Base-by-base conservation (phyloP, 2,888 invertebrate genomes). In the Eupeodes luniger region DNA sequence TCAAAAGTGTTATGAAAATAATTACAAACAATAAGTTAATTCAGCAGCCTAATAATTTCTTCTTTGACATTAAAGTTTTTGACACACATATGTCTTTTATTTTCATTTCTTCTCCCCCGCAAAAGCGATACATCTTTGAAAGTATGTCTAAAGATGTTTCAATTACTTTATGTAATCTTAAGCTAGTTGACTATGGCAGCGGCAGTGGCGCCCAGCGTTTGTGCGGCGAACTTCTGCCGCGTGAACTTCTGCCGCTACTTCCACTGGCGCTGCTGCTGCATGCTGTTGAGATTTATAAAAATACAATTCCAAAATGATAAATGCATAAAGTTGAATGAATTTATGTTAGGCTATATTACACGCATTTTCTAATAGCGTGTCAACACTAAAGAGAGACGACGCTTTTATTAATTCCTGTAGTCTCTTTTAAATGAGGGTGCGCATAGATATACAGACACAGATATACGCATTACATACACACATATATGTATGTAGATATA, bases 311-410 rank as follows among this genome's bases (percentile, higher is more conserved):
- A 11, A 64, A 53, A 12, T 62, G 62, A 62, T 47, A 44, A 64
- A 64, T 64, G 61, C 16, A 44, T 16, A 44, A 62, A 62, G 5
- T 44, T 62, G 62, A 62, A 62, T 62, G 62, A 62, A 62, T 40
- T 62, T 62, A 16, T 44, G 62, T 61, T 61, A n/a, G 5, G 14
- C n/a, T 27, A 11, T 3, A 27, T 19, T 16, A 44, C 40, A 62
- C 40, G 10, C 16, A 62, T 16, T 40, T 11, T 10, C 36, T 44
- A 62, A 16, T 62, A n/a, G 44, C 16, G 40, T 61, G 61, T 62
- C 40, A 40, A 62, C 62, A 62, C 62, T 44, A 2, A 62, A 62
- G 40, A 10, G 16, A 19, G 1, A 47, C 19, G 44, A 19, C 19
- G 44, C 44, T 44, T 44, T 64, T 44, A 47, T 64, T 44, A 44